Evolutionary conservation across 64 coral and sea anemone species (phyloP).

Genomic region (Porites australiensis): DNA sequence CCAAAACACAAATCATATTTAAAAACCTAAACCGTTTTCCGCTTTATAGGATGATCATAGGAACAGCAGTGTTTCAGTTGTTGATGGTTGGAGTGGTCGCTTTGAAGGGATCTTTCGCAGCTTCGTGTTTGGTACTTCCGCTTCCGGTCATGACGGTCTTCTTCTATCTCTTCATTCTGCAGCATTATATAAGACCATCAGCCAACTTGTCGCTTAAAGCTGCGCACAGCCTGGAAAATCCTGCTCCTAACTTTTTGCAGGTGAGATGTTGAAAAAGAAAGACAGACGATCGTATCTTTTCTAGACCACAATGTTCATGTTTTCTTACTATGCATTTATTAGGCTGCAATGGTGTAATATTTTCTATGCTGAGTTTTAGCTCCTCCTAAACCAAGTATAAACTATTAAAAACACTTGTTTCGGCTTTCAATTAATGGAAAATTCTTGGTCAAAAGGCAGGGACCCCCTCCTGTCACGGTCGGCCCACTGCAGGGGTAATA

Average conservation of each 20-base stretch:
- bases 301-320: too few relatives aligned
- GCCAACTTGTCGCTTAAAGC: constrained; percentile 39
- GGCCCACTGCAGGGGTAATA: too few relatives aligned
- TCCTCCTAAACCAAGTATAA: too few relatives aligned
- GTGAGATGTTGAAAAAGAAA: not conserved
- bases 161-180: constrained; percentile 72
- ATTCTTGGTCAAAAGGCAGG: too few relatives aligned
- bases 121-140: constrained; percentile 65
- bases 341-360: too few relatives aligned
- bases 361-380: too few relatives aligned
- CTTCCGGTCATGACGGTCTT: constrained; percentile 66
- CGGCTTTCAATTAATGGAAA: too few relatives aligned
- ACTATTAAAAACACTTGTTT: too few relatives aligned
- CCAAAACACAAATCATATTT: too few relatives aligned
- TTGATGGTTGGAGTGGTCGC: constrained; percentile 85
- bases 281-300: not conserved
- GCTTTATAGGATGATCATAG: constrained; percentile 66
- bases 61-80: constrained; percentile 76
- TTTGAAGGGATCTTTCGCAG: constrained; percentile 59
- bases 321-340: too few relatives aligned
- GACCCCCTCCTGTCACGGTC: too few relatives aligned
- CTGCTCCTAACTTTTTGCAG: constrained; percentile 31
- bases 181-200: constrained; percentile 36
- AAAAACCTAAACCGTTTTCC: not conserved
- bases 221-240: not conserved